These are phyloP conservation scores for Campylomormyrus tamandua DNA, from an alignment of 2,113 vertebrate species.

Conservation along the genomic window DNA sequence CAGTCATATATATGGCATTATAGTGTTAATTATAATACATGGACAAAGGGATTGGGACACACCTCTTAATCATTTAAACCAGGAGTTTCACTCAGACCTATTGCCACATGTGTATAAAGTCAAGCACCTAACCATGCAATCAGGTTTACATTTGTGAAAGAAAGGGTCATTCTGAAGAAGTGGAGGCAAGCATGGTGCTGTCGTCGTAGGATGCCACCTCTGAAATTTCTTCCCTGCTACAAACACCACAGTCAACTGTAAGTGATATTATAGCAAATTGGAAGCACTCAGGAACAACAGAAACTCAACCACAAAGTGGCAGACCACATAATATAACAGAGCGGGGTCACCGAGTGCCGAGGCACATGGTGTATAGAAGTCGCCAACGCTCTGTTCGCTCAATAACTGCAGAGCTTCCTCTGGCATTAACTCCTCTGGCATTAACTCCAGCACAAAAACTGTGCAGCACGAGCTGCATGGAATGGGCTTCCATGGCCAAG, in stretches of 20 bases:
- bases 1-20: background rate
- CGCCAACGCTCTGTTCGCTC: background rate
- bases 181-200: background rate
- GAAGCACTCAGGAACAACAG: background rate
- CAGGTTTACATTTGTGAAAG: background rate
- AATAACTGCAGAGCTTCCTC: background rate
- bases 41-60: background rate
- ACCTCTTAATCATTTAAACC: background rate
- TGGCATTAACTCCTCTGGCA: background rate
- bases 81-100: background rate
- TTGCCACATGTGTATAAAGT: background rate
- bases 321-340: background rate
- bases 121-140: background rate
- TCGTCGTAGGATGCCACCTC: background rate
- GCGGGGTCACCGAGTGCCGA: background rate
- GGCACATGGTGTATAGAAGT: background rate
- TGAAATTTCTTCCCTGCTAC: background rate
- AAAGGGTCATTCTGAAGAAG: background rate
- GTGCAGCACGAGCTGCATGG: background rate
- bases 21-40: background rate
- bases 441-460: background rate
- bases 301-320: background rate
- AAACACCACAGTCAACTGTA: background rate
- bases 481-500: background rate
- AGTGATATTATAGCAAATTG: background rate